These are phyloP conservation scores for Menura novaehollandiae DNA, from an alignment of 2,113 vertebrate species.

Conservation along the genomic window DNA sequence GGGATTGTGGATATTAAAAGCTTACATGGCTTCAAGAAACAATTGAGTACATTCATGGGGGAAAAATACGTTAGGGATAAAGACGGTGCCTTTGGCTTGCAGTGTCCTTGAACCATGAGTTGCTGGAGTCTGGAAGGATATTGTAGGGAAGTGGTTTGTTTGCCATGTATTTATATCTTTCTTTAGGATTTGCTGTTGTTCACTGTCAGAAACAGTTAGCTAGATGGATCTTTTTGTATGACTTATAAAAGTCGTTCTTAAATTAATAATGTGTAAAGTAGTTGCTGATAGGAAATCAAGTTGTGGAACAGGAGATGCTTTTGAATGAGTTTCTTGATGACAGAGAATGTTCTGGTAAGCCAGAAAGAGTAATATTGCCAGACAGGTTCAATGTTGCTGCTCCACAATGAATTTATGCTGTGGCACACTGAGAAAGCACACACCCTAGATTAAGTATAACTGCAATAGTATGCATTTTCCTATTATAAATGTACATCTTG, in stretches of 20 bases:
- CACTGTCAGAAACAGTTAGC: background rate
- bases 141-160: background rate
- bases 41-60: background rate
- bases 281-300: background rate
- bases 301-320: background rate
- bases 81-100: background rate
- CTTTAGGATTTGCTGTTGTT: background rate
- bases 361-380: background rate
- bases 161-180: background rate
- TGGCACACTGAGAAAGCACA: rapidly evolving
- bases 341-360: background rate
- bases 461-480: background rate
- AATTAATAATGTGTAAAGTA: background rate
- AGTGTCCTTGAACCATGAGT: background rate
- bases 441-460: background rate
- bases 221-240: background rate
- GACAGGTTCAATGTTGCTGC: background rate
- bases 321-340: background rate
- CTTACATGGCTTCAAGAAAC: background rate
- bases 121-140: background rate
- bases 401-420: background rate
- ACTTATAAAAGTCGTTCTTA: background rate
- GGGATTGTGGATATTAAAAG: background rate
- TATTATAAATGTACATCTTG: background rate
- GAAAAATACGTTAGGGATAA: background rate